Base-by-base conservation (phyloP, 2,888 invertebrate species). In the Yponomeuta malinellus region DNA sequence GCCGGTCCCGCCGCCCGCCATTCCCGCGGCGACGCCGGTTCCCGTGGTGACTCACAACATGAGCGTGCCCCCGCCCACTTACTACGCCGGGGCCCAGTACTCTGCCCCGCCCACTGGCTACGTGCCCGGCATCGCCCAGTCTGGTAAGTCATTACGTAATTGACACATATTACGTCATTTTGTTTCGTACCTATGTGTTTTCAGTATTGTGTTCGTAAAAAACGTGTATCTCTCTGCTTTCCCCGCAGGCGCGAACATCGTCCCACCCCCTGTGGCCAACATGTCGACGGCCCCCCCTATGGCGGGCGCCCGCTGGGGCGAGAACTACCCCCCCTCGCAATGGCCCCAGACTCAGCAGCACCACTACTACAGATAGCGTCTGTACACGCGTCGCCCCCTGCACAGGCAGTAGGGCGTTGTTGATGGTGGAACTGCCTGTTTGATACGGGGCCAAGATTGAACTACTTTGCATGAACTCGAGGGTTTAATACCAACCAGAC, bases 291-390 rank as follows among this genome's bases (percentile, higher is more conserved):
- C 78, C 77, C 72, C 76, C 73, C 79, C 29, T 64, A 74, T 2
- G 76, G 79, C 70, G 73, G 79, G 63, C 66, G 73, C 71, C 76
- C 65, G 63, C 8, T 29, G 71, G 64, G 10, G 68, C 71, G 65
- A 10, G 65, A 63, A 81, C 81, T 48, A 84, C 72, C 66, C 71
- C 10, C 66, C 75, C 29, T 15, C 52, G 15, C 52, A 59, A 15
- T 59, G 52, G 52, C 79, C 75, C 72, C 84, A 88, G 70, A 85
- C 85, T 77, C 87, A 84, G n/a, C 93, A 93, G 73, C 94, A 94
- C 78, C 94, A 94, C 79, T 95, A 95, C 88, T 95, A 95, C 83
- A 93, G 95, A 87, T 93, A 90, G 52, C 52, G 15, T 3, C 15
- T 59, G 52, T 59, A 59, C 15, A 15, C 12, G 15, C 52, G 52